Percentiles rank a stretch among this genome's conserved stretches.
Evolutionary conservation across 2,797 vertebrate genomes (phyloP).

Genomic region (Bucorvus abyssinicus): DNA sequence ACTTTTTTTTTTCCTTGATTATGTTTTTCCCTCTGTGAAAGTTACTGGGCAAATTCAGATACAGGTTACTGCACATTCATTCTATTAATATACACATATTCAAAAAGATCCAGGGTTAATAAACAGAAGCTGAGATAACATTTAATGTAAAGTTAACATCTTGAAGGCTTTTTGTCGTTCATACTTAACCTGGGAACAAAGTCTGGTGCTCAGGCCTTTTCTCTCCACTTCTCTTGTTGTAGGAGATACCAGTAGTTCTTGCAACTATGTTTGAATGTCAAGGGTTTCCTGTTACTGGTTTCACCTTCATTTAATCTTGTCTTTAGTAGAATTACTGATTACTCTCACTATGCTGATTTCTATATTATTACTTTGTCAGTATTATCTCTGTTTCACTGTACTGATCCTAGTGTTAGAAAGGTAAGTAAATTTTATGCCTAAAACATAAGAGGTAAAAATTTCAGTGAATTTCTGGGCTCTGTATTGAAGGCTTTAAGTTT

Average conservation of each 20-base stretch:
- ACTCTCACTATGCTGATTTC: not conserved
- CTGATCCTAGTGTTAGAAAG: not conserved
- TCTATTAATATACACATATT: accelerated
- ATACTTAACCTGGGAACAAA: not conserved
- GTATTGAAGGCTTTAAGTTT: not conserved
- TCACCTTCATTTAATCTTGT: constrained; percentile 2
- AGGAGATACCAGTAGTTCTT: not conserved
- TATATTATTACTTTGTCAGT: not conserved
- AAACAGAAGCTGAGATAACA: not conserved
- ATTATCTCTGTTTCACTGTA: not conserved
- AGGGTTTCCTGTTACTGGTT: not conserved
- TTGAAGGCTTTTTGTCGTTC: not conserved
- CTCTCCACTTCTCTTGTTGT: not conserved
- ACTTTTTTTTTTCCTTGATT: not conserved
- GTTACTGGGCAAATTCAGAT: not conserved
- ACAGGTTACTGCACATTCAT: not conserved
- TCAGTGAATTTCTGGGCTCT: not conserved
- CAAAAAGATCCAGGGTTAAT: not conserved
- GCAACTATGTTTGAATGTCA: not conserved
- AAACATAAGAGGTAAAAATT: not conserved
- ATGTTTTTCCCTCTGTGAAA: not conserved
- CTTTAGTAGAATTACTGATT: not conserved
- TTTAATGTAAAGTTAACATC: not conserved
- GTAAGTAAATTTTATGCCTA: not conserved
- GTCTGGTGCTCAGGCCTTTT: not conserved